Conservation (phyloP, 2,888 invertebrate genomes). For the Craniophora ligustri region DNA sequence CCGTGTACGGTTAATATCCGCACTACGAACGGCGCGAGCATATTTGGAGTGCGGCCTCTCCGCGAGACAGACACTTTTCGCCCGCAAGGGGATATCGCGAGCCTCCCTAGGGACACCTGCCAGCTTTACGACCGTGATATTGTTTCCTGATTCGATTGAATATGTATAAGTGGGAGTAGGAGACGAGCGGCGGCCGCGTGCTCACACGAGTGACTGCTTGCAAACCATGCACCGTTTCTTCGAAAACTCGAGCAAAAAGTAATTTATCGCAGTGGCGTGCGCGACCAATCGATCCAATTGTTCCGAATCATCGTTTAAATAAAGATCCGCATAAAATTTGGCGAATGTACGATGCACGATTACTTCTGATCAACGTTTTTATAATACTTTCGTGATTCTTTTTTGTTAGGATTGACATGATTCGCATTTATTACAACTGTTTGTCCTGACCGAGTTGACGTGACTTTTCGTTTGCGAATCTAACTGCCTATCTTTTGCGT, state of each 20-base stretch:
- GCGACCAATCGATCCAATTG: slow-evolving; percentile 78
- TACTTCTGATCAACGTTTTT: slow-evolving; percentile 64
- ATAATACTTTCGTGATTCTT: slow-evolving; percentile 66
- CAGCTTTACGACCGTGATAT: slow-evolving; percentile 59
- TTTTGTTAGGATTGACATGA: slow-evolving; percentile 44
- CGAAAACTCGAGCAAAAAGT: slow-evolving; percentile 80
- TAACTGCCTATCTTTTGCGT: slow-evolving; percentile 33
- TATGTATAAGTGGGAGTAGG: slow-evolving; percentile 48
- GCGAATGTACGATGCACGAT: slow-evolving; percentile 73
- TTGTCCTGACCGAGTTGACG: slow-evolving; percentile 42
- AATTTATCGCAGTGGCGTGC: slow-evolving; percentile 84
- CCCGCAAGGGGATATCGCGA: slow-evolving; percentile 72
- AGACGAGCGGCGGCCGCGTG: slow-evolving; percentile 65
- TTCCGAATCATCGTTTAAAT: slow-evolving; percentile 72
- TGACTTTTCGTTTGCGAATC: slow-evolving; percentile 39
- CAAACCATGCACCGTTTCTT: slow-evolving; percentile 73
- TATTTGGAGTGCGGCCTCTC: slow-evolving; percentile 78
- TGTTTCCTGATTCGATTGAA: slow-evolving; percentile 32
- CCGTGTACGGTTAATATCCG: slow-evolving; percentile 68
- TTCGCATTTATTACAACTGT: slow-evolving; percentile 41
- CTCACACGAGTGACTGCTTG: slow-evolving; percentile 72
- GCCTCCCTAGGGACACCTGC: slow-evolving; percentile 62
- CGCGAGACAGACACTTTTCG: slow-evolving; percentile 77
- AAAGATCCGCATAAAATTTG: slow-evolving; percentile 83
- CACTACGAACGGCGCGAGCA: slow-evolving; percentile 74